Base-by-base conservation (phyloP, 2,113 vertebrate genomes). In the Tylochromis polylepis region DNA sequence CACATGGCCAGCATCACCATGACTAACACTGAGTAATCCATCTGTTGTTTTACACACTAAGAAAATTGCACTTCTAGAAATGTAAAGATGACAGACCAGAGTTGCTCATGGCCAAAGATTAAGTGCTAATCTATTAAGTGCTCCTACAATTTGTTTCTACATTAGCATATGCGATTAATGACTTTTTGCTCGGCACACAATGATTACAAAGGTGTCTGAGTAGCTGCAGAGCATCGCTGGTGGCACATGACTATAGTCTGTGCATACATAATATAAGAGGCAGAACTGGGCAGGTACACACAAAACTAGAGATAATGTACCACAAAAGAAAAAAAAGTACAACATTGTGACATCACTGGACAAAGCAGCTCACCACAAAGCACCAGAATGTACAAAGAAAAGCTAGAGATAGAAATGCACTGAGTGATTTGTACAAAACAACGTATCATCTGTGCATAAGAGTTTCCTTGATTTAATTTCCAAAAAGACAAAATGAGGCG, bases 361-460 rank as follows among this genome's bases (percentile, higher is more conserved):
- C 87, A 75, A 85, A 90, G 85, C 87, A 91, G 88, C 81, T 92
- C 83, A 94, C 86, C 90, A 91, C 62, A 81, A 91, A 95, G 91
- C 93, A 95, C 88, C 90, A 92, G 56, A 89, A 88, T 85, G 70
- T 87, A 91, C 84, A 89, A 24, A 87, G 46, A 79, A 59, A 82
- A 89, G 86, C 49, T 46, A 82, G 81, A 85, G 83, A 83, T 88
- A 87, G 83, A 90, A 85, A 53, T 58, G 90, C 78, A 88, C 53
- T 79, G 79, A 85, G 46, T 11, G 11, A 83, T 86, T 84, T 91
- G 36, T 89, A 92, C 81, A 92, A 88, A 90, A 87, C 41, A 82
- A 92, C 67, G 22, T 38, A 62, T 85, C 41, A 79, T 89, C 58
- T 83, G 83, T 90, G 84, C 81, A 93, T 87, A 89, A 84, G 43